These are phyloP conservation scores for Fabriciana adippe DNA, from an alignment of 2,888 invertebrate genomes.

Conservation along the genomic window DNA sequence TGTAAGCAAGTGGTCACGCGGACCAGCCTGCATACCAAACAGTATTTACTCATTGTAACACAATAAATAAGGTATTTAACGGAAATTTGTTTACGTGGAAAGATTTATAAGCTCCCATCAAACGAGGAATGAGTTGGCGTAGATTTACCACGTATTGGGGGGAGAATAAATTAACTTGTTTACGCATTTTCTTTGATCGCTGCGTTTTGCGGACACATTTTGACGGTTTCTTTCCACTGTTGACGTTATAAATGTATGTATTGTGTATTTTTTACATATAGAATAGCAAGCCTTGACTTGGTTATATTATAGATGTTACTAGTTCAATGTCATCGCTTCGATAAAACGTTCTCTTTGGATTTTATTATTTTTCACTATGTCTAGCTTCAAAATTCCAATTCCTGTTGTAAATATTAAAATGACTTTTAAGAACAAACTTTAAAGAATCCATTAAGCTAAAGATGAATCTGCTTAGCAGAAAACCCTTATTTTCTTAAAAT, in stretches of 20 bases:
- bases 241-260: background rate
- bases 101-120: conserved; percentile 31
- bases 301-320: too few species aligned
- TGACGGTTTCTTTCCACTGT: background rate
- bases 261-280: background rate
- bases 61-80: conserved; percentile 44
- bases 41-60: conserved; percentile 27
- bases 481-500: too few species aligned
- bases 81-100: conserved; percentile 42
- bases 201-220: conserved; percentile 3
- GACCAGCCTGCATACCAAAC: conserved; percentile 38
- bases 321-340: too few species aligned
- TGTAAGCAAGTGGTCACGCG: conserved; percentile 39
- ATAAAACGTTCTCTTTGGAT: too few species aligned
- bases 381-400: too few species aligned
- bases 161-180: conserved; percentile 26
- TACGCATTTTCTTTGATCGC: background rate
- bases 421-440: too few species aligned
- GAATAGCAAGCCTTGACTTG: too few species aligned
- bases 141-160: conserved; percentile 16
- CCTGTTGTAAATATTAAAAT: too few species aligned
- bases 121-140: conserved; percentile 9
- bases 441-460: too few species aligned
- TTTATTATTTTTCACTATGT: too few species aligned
- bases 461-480: too few species aligned